These are phyloP conservation scores for Pseudonaja textilis DNA, from an alignment of 2,113 vertebrate species.

Conservation along the genomic window DNA sequence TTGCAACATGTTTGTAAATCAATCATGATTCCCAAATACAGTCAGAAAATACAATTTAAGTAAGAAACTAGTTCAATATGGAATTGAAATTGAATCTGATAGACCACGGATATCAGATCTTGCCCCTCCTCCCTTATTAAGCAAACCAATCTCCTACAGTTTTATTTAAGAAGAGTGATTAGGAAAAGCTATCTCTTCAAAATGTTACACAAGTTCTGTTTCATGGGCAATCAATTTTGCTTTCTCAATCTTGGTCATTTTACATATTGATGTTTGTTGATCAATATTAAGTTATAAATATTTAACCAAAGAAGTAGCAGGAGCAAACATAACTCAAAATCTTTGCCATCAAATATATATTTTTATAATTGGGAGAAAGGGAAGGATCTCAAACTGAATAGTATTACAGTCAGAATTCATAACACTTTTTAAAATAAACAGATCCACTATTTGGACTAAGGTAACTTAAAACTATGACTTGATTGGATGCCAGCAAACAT, in stretches of 20 bases:
- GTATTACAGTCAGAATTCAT: not conserved
- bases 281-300: not conserved
- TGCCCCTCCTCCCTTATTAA: not conserved
- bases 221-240: not conserved
- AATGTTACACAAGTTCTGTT: not conserved
- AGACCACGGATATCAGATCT: not conserved
- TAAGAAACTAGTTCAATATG: not conserved
- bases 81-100: not conserved
- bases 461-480: not conserved
- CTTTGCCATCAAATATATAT: not conserved
- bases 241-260: not conserved
- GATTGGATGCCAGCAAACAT: not conserved
- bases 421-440: not conserved
- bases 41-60: not conserved
- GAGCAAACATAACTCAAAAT: not conserved
- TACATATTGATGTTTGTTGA: not conserved
- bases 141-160: not conserved
- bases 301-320: not conserved
- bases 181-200: not conserved
- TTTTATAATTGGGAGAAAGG: not conserved
- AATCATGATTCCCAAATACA: not conserved
- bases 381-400: not conserved
- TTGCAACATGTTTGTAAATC: not conserved
- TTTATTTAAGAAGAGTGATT: not conserved
- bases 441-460: not conserved